Evolutionary conservation across 2,888 invertebrate species (phyloP).

Genomic region (Lasioglossum figueresi): DNA sequence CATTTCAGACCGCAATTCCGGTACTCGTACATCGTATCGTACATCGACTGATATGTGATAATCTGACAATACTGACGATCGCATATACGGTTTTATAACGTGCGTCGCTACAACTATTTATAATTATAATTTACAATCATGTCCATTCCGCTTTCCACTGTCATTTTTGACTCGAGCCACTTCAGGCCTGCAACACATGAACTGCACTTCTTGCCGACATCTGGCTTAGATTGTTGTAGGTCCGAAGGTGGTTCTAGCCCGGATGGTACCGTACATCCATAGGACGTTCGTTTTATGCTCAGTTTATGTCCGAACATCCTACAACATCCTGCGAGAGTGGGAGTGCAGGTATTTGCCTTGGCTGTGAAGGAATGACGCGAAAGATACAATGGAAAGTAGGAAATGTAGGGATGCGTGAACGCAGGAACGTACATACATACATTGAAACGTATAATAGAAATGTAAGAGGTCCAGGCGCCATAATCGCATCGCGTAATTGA

Average conservation of each 20-base stretch:
- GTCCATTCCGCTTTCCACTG: not conserved
- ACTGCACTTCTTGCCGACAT: too few species aligned
- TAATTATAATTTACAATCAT: not conserved
- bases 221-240: too few species aligned
- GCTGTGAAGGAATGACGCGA: not conserved
- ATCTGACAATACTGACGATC: too few species aligned
- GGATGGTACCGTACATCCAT: not conserved
- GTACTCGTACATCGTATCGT: too few species aligned
- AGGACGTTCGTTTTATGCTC: too few species aligned
- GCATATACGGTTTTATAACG: too few species aligned
- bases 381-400: not conserved
- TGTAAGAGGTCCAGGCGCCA: not conserved
- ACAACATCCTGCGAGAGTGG: not conserved
- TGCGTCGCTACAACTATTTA: too few species aligned
- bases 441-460: not conserved
- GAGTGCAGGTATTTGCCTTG: too few species aligned
- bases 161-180: too few species aligned
- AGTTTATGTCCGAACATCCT: not conserved
- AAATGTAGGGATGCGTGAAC: not conserved
- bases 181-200: too few species aligned
- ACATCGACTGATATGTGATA: too few species aligned
- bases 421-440: not conserved
- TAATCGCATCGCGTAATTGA: not conserved
- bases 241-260: not conserved
- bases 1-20: too few species aligned